Percentiles rank a stretch among this genome's conserved stretches.
These are phyloP conservation scores for Sialis fuliginosa DNA, from an alignment of 2,888 invertebrate genomes.

Conservation along the genomic window DNA sequence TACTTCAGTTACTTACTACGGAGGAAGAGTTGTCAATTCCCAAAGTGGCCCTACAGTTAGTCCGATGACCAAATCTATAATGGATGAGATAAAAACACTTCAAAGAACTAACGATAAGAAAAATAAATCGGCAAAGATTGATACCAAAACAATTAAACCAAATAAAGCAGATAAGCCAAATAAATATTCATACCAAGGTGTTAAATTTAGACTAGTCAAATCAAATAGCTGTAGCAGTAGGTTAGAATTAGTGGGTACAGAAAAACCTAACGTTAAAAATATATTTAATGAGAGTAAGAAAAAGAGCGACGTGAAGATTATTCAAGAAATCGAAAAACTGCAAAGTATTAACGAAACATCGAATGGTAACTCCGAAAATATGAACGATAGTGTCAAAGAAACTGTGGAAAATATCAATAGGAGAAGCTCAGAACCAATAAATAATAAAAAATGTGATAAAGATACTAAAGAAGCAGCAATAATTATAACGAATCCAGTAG, in stretches of 20 bases:
- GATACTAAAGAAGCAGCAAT: too few species aligned
- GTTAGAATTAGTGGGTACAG: slow-evolving; percentile 50
- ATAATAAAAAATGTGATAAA: too few species aligned
- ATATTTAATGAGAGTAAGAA: slow-evolving; percentile 1
- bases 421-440: not conserved
- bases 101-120: slow-evolving; percentile 30
- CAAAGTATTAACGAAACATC: not conserved
- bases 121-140: slow-evolving; percentile 17
- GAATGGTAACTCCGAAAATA: not conserved
- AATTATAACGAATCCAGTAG: not conserved
- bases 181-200: slow-evolving; percentile 33
- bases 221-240: slow-evolving; percentile 77
- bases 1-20: slow-evolving; percentile 79
- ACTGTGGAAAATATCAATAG: not conserved
- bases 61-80: slow-evolving; percentile 53
- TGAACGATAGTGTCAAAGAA: not conserved
- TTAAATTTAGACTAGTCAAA: slow-evolving; percentile 67
- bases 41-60: slow-evolving; percentile 43
- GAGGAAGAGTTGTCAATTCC: slow-evolving; percentile 61
- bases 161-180: slow-evolving; percentile 13
- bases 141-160: slow-evolving; percentile 18
- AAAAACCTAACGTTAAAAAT: slow-evolving; percentile 1
- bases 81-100: slow-evolving; percentile 48
- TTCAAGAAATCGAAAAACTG: not conserved
- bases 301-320: not conserved